These are phyloP conservation scores for Tanytarsus gracilentus DNA, from an alignment of 2,888 invertebrate genomes.

Conservation along the genomic window DNA sequence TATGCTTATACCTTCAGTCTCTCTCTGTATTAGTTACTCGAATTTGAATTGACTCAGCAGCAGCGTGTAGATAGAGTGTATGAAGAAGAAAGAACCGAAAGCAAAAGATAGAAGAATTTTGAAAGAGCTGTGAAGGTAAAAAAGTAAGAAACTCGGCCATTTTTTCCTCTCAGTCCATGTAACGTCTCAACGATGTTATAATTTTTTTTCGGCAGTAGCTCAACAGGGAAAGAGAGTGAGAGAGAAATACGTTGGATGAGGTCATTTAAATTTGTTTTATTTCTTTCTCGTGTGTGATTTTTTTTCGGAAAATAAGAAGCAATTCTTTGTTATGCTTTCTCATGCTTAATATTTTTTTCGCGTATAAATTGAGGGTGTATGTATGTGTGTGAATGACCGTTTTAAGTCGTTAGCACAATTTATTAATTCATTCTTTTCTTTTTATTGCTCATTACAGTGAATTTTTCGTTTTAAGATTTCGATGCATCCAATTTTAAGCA, in stretches of 20 bases:
- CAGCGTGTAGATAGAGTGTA: not conserved
- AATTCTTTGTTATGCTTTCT: not conserved
- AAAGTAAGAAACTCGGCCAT: not conserved
- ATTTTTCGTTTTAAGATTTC: constrained; percentile 15
- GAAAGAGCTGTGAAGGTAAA: no score
- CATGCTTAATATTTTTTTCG: not conserved
- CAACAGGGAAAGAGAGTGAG: not conserved
- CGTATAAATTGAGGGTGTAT: not conserved
- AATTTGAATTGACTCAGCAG: not conserved
- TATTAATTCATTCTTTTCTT: not conserved
- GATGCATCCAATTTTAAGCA: not conserved
- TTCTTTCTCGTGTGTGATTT: not conserved
- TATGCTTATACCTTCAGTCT: not conserved
- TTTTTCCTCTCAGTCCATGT: not conserved
- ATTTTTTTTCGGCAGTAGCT: not conserved
- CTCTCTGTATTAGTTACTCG: constrained; percentile 1
- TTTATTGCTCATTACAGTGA: constrained; percentile 21
- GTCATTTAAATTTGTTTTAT: constrained; percentile 9
- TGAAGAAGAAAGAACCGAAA: not conserved
- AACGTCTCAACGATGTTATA: not conserved
- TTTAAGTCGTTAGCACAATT: constrained; percentile 6
- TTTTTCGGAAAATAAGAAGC: not conserved
- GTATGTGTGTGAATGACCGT: constrained; percentile 27
- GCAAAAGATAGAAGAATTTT: not conserved
- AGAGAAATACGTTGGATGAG: not conserved